Percentiles rank a stretch among this genome's conserved stretches.
Conservation (phyloP, 2,797 vertebrate genomes). For the Halcyon smyrnensis region DNA sequence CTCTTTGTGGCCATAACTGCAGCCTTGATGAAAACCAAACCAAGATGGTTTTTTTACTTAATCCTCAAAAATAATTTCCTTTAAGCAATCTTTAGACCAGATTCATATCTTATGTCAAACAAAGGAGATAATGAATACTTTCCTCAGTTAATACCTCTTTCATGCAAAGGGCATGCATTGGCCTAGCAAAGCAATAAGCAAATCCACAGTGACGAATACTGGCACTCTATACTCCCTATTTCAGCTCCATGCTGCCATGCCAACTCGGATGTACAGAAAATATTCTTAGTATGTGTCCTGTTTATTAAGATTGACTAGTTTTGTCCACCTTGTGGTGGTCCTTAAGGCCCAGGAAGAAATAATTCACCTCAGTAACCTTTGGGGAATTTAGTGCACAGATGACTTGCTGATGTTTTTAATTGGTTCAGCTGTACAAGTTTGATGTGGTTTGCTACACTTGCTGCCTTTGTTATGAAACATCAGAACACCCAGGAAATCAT, state of each 20-base stretch:
- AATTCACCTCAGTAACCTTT: not conserved
- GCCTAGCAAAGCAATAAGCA: constrained; percentile 28
- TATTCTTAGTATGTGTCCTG: not conserved
- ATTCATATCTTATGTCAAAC: constrained; percentile 8
- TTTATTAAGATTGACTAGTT: not conserved
- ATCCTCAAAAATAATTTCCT: constrained; percentile 47
- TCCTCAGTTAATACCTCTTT: constrained; percentile 37
- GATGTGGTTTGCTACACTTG: constrained; percentile 58
- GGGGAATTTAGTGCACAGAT: not conserved
- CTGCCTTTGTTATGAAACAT: constrained; percentile 29
- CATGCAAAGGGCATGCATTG: not conserved
- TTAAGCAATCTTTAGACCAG: constrained; percentile 26
- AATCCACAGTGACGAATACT: not conserved
- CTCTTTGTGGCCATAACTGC: constrained; percentile 25
- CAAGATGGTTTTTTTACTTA: not conserved
- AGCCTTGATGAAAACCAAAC: constrained; percentile 33
- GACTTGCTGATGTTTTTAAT: constrained; percentile 44
- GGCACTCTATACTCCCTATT: not conserved
- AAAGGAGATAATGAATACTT: constrained; percentile 35
- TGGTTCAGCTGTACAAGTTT: not conserved
- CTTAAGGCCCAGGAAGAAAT: not conserved
- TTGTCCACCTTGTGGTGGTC: not conserved
- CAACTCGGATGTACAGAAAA: not conserved
- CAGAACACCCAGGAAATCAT: constrained; percentile 25
- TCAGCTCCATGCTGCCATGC: constrained; percentile 1